phyloP scores from a whole-genome alignment of 2,113 vertebrate genomes.

The Malurus alboscapulatus region DNA sequence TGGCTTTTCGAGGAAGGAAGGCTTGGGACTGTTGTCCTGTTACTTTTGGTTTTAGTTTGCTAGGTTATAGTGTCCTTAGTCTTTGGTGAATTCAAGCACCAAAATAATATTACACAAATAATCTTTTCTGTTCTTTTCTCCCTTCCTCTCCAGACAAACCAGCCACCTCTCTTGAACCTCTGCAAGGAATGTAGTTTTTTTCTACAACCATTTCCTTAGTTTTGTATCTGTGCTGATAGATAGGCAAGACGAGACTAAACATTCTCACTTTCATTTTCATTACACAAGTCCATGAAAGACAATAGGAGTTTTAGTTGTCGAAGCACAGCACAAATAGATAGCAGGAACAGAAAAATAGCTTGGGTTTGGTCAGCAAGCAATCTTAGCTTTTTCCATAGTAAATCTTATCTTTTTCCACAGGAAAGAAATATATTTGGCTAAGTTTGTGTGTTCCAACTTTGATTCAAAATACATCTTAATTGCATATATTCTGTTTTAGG shows the following conservation, averaged over 20 bases:
- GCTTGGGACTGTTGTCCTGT: fast-evolving
- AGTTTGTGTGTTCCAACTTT: background rate
- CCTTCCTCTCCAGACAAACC: background rate
- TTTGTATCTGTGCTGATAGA: background rate
- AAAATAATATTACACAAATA: background rate
- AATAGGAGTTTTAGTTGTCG: background rate
- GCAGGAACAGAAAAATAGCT: background rate
- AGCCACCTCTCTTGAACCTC: background rate
- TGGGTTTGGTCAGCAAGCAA: background rate
- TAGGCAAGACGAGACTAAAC: background rate
- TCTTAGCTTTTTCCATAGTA: background rate
- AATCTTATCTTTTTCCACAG: background rate
- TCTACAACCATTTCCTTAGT: background rate
- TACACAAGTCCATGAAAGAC: background rate
- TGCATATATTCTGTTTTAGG: background rate
- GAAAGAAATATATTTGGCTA: background rate
- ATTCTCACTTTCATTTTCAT: background rate
- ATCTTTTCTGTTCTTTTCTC: background rate
- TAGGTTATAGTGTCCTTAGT: background rate
- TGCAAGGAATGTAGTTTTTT: background rate
- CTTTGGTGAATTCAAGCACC: background rate
- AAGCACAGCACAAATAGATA: background rate
- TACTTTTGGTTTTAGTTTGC: background rate
- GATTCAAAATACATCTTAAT: background rate
- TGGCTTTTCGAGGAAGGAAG: background rate